phyloP scores from a whole-genome alignment of 2,888 invertebrate genomes.

The Ochropacha duplaris region DNA sequence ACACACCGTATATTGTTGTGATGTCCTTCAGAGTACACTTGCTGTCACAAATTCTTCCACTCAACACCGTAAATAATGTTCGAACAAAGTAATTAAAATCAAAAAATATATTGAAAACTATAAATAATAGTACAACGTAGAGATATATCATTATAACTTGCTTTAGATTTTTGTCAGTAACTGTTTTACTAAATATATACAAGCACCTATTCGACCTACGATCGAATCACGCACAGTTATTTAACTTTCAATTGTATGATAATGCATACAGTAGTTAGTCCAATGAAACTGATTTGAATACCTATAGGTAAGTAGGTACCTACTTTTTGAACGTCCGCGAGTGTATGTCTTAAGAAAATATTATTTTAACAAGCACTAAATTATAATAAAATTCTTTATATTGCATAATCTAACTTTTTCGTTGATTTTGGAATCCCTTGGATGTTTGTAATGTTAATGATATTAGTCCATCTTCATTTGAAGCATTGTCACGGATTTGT shows the following conservation, averaged over 20 bases:
- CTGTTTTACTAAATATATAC: too few relatives aligned
- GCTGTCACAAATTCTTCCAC: constrained; percentile 85
- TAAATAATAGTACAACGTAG: constrained; percentile 35
- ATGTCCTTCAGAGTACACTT: constrained; percentile 85
- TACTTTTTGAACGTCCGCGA: constrained; percentile 4
- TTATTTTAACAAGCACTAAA: too few relatives aligned
- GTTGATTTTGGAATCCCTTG: too few relatives aligned
- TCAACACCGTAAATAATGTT: constrained; percentile 85
- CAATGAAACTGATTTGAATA: background rate
- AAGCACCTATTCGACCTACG: background rate
- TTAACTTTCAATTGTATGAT: constrained; percentile 19
- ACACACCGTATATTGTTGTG: constrained; percentile 87
- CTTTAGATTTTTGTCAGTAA: too few relatives aligned
- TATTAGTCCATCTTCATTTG: constrained; percentile 41
- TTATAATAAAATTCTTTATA: too few relatives aligned
- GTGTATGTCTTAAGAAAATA: background rate
- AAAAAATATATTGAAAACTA: constrained; percentile 84
- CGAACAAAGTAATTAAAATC: constrained; percentile 90
- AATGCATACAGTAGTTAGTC: background rate
- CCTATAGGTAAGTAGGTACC: too few relatives aligned
- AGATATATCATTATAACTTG: constrained; percentile 34
- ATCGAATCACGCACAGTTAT: background rate
- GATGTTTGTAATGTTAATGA: constrained; percentile 1
- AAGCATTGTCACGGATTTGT: constrained; percentile 57
- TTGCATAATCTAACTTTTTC: too few relatives aligned